These are phyloP conservation scores for Lepus townsendii DNA, from an alignment of 2,797 vertebrate species.

Conservation along the genomic window DNA sequence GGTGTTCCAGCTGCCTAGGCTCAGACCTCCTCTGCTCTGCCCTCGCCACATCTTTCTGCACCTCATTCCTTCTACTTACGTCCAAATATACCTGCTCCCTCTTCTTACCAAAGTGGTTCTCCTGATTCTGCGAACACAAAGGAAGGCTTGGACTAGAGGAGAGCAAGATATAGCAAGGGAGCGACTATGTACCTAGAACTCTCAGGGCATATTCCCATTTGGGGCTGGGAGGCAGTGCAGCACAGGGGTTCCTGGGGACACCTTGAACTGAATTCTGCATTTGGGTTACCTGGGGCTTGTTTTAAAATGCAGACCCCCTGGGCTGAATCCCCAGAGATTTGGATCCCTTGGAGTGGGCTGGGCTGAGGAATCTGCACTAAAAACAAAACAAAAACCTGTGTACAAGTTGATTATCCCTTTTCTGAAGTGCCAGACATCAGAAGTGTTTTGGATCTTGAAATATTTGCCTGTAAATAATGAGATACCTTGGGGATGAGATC, in stretches of 20 bases:
- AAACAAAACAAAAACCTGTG: not conserved
- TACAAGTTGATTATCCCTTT: too few relatives aligned
- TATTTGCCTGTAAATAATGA: too few relatives aligned
- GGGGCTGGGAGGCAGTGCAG: not conserved
- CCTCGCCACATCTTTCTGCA: not conserved
- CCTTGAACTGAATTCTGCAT: not conserved
- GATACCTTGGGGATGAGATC: too few relatives aligned
- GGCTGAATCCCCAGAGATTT: not conserved
- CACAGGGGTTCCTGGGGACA: too few relatives aligned
- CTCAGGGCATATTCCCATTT: too few relatives aligned
- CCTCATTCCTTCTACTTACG: not conserved
- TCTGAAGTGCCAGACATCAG: too few relatives aligned
- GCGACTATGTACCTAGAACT: not conserved
- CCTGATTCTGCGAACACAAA: not conserved
- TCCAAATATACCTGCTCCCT: not conserved
- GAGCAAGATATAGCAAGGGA: not conserved
- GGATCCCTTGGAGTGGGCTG: not conserved
- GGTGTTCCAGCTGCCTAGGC: not conserved
- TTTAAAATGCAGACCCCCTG: not conserved
- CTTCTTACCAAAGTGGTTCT: not conserved
- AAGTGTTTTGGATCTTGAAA: too few relatives aligned
- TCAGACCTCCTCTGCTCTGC: not conserved
- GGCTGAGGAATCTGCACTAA: not conserved
- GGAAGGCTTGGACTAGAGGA: not conserved
- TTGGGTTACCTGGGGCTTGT: not conserved